These are phyloP conservation scores for Calypte anna DNA, from an alignment of 2,113 vertebrate species.

Conservation along the genomic window DNA sequence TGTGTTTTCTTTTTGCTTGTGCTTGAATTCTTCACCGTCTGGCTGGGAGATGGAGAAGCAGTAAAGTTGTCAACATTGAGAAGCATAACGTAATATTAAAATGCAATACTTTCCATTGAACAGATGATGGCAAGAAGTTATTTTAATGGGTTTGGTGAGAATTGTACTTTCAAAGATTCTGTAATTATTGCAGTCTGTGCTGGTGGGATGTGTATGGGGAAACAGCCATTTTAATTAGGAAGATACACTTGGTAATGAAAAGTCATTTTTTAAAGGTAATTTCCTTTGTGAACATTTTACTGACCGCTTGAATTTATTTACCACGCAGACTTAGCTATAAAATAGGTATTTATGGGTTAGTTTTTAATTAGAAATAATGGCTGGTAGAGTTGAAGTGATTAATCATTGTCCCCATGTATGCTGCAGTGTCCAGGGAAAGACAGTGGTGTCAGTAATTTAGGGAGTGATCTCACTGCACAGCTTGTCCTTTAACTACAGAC, in stretches of 20 bases:
- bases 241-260: constrained; percentile 72
- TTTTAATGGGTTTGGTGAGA: constrained; percentile 47
- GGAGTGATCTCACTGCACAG: constrained; percentile 70
- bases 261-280: constrained; percentile 75
- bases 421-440: constrained; percentile 68
- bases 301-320: constrained; percentile 86
- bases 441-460: constrained; percentile 63
- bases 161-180: constrained; percentile 54
- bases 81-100: constrained; percentile 26
- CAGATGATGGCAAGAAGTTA: constrained; percentile 41
- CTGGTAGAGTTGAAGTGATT: constrained; percentile 82
- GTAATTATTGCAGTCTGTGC: constrained; percentile 50
- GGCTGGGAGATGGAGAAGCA: background rate
- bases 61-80: constrained; percentile 18
- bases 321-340: constrained; percentile 77
- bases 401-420: constrained; percentile 84
- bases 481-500: constrained; percentile 68
- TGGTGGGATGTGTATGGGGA: constrained; percentile 57
- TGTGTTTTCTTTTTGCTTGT: background rate
- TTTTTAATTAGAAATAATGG: constrained; percentile 96
- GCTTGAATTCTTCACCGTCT: background rate
- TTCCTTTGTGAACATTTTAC: constrained; percentile 73
- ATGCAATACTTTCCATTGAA: constrained; percentile 26
- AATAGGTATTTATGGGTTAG: constrained; percentile 83
- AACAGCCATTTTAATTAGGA: constrained; percentile 77